phyloP scores from a whole-genome alignment of 2,113 vertebrate species.

The Anolis sagrei region DNA sequence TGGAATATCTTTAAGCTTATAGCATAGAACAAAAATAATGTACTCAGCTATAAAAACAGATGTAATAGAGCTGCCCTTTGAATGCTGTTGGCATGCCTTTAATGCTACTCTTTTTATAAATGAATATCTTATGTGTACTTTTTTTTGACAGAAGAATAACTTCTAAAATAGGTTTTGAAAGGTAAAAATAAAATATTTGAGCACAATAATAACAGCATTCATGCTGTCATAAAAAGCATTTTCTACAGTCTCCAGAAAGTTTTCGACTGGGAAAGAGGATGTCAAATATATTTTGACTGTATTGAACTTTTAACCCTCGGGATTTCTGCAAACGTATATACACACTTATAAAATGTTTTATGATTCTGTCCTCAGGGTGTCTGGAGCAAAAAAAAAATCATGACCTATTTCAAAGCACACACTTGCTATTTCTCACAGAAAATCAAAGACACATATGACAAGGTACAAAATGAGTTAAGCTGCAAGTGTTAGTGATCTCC shows the following conservation, averaged over 20 bases:
- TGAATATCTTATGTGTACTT: conserved; percentile 44
- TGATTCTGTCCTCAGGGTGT: not conserved
- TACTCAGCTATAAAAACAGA: conserved; percentile 20
- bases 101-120: not conserved
- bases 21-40: not conserved
- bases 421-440: not conserved
- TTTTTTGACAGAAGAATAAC: too few species aligned
- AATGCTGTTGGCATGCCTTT: not conserved
- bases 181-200: conserved; percentile 20
- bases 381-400: conserved; percentile 8
- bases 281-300: not conserved
- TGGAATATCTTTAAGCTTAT: conserved; percentile 7
- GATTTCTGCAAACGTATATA: conserved; percentile 23
- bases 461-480: accelerated
- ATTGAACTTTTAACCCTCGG: not conserved
- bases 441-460: not conserved
- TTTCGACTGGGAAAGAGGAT: not conserved
- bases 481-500: not conserved
- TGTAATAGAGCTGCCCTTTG: not conserved
- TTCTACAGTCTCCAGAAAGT: conserved; percentile 22
- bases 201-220: conserved; percentile 21
- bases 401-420: conserved; percentile 13
- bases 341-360: not conserved
- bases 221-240: conserved; percentile 31
- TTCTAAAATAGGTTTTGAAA: not conserved